phyloP scores from a whole-genome alignment of 1,140 invertebrate species.

The Papilio polyxenes region DNA sequence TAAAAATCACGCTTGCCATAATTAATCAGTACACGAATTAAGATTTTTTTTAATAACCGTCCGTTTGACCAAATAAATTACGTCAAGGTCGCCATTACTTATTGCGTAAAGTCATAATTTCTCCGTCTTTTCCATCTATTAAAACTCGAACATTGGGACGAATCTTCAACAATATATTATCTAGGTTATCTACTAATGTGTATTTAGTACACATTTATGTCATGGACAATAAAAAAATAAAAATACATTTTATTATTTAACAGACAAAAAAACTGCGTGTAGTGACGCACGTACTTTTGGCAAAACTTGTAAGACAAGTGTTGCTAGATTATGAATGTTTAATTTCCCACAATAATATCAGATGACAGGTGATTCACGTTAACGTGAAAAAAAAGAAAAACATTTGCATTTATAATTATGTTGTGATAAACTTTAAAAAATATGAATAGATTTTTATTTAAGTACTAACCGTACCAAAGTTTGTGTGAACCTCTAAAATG shows the following conservation, averaged over 20 bases:
- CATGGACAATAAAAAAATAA: constrained; percentile 19
- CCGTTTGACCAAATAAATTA: not conserved
- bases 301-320: constrained; percentile 14
- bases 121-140: not conserved
- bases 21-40: too few species aligned
- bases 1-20: too few species aligned
- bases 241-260: constrained; percentile 33
- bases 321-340: constrained; percentile 25
- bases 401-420: not conserved
- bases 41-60: not conserved
- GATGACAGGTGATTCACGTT: not conserved
- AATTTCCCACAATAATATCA: constrained; percentile 17
- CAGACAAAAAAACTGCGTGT: constrained; percentile 1
- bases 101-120: not conserved
- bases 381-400: not conserved
- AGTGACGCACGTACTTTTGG: constrained; percentile 27
- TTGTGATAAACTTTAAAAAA: too few species aligned
- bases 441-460: too few species aligned
- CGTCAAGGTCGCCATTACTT: not conserved
- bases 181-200: constrained; percentile 7
- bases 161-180: not conserved
- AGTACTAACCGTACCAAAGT: too few species aligned
- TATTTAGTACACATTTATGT: constrained; percentile 17
- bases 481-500: too few species aligned
- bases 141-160: not conserved